phyloP scores from a whole-genome alignment of 2,888 invertebrate genomes.

The Chelonus formosanus region DNA sequence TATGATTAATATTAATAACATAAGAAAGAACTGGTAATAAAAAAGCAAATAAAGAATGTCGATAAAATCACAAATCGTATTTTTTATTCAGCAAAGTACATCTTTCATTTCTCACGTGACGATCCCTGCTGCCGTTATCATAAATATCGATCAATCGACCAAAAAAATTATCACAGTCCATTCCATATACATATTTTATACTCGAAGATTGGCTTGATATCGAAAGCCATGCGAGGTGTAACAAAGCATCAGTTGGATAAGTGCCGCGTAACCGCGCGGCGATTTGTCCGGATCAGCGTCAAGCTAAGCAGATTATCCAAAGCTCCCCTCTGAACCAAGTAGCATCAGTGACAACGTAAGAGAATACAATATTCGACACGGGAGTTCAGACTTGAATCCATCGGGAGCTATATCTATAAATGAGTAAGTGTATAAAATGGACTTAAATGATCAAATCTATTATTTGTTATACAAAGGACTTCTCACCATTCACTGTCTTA shows the following conservation, averaged over 20 bases:
- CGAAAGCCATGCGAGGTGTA: constrained; percentile 32
- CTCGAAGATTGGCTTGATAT: constrained; percentile 2
- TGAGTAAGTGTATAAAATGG: constrained; percentile 21
- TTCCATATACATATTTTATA: constrained; percentile 12
- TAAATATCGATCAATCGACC: not conserved
- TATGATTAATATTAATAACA: no score
- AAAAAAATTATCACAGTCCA: constrained; percentile 9
- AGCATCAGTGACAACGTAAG: constrained; percentile 24
- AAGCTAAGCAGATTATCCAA: constrained; percentile 69
- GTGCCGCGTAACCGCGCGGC: constrained; percentile 63
- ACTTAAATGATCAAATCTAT: not conserved
- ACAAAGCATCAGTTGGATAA: constrained; percentile 44
- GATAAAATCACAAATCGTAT: no score
- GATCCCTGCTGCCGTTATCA: constrained; percentile 8
- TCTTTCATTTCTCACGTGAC: constrained; percentile 10
- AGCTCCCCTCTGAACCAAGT: constrained; percentile 25
- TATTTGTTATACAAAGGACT: constrained; percentile 6
- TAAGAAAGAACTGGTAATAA: no score
- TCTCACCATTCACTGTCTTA: not conserved
- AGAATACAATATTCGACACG: constrained; percentile 32
- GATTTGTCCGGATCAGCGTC: constrained; percentile 72
- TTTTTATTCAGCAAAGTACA: not conserved
- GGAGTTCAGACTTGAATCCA: constrained; percentile 37
- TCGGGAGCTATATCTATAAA: constrained; percentile 40
- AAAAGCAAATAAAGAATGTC: no score